phyloP scores from a whole-genome alignment of 1,140 invertebrate species.

The Bombus ignitus region DNA sequence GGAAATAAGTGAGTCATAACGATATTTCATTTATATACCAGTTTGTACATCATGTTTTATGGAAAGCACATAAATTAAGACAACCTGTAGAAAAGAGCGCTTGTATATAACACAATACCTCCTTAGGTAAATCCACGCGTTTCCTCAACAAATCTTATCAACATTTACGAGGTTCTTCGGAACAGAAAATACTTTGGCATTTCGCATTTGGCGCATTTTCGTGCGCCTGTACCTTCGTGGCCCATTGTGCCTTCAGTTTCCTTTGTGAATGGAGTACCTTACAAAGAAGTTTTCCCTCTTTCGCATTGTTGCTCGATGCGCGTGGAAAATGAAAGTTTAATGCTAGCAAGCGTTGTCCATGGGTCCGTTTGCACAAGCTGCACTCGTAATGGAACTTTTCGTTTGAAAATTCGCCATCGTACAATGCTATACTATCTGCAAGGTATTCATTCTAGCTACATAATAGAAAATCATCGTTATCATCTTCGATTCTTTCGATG shows the following conservation, averaged over 20 bases:
- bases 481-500: background rate
- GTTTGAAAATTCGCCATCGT: conserved; percentile 9
- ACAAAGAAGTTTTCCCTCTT: conserved; percentile 56
- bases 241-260: conserved; percentile 55
- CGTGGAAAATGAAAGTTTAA: conserved; percentile 75
- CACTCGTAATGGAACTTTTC: conserved; percentile 13
- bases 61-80: background rate
- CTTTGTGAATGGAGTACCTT: conserved; percentile 58
- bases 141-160: conserved; percentile 48
- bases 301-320: conserved; percentile 65
- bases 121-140: conserved; percentile 13
- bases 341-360: conserved; percentile 43
- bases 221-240: conserved; percentile 38
- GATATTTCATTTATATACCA: background rate
- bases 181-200: conserved; percentile 40
- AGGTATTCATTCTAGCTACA: background rate
- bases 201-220: conserved; percentile 32
- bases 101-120: background rate
- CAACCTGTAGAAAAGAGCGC: background rate
- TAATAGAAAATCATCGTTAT: background rate
- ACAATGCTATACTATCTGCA: background rate
- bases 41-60: background rate
- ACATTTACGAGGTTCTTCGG: conserved; percentile 34
- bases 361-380: background rate
- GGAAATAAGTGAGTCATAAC: background rate